Evolutionary conservation across 2,797 vertebrate genomes (phyloP), one percentile per base, ranked within the genome.

Genomic region (Microchirus variegatus): DNA sequence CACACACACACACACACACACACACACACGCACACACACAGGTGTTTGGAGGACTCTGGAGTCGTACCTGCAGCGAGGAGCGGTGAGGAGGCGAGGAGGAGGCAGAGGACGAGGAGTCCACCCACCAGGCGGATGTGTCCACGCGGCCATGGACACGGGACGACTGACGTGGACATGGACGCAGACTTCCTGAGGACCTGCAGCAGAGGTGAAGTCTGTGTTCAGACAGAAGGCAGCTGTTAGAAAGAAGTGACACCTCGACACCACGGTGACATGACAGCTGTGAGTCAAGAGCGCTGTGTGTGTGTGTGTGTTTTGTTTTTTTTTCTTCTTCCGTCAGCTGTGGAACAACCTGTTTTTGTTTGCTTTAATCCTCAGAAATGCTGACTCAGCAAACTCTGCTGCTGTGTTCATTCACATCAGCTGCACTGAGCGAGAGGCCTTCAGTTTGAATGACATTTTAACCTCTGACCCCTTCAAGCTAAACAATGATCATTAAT

Each of bases 141-240:
- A 79, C 84, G 85, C 31, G 56, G 73, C 87, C 82, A 80, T 16
- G 86, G 70, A 63, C 35, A 35, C 60, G 36, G 55, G 58, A 70
- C 69, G 58, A 70, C 69, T 10, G 73, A 77, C 16, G 74, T 51
- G 64, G 91, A 93, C 93, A 94, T 94, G 75, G 91, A 89, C 70
- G 77, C 75, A 14, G 73, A 60, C 73, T 67, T 89, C 84, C 89
- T 91, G 53, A 9, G 3, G 67, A 74, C 14, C 71, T 31, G 1
- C 38, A 72, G 56, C 10, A 62, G 45, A 67, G 50, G 63, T 0
- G 45, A 19, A 63, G 12, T 44, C n/a, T n/a, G 6, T n/a, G 43
- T 44, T 8, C n/a, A 44, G n/a, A 15, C n/a, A 55, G 15, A 10
- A 19, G 26, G 59, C 18, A 57, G n/a, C n/a, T n/a, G n/a, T n/a